Conservation (phyloP, 2,888 invertebrate species). For the Timema podura region DNA sequence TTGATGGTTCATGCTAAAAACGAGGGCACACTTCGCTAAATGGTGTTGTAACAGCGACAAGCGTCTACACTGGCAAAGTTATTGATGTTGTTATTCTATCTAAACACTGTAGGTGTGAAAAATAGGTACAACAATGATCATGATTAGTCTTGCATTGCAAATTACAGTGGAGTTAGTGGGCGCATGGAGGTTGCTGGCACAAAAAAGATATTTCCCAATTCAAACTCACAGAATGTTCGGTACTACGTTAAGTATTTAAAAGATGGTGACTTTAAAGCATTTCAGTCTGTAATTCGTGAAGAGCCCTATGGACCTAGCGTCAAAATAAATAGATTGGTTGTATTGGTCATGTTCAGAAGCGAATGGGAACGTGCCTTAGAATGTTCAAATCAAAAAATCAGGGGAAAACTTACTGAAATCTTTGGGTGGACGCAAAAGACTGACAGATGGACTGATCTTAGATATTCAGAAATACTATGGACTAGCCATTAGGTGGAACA, state of each 20-base stretch:
- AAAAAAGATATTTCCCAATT: slow-evolving; percentile 26
- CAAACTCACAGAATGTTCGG: slow-evolving; percentile 24
- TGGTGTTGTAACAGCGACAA: slow-evolving; percentile 29
- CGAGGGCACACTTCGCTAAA: slow-evolving; percentile 28
- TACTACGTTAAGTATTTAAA: slow-evolving; percentile 18
- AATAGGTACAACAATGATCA: slow-evolving; percentile 23
- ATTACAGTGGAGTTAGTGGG: slow-evolving; percentile 29
- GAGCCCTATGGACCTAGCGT: slow-evolving; percentile 3
- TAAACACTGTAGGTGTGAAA: slow-evolving; percentile 28
- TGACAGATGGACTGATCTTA: slow-evolving; percentile 18
- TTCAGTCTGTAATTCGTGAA: slow-evolving; percentile 1
- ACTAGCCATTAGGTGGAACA: slow-evolving; percentile 15
- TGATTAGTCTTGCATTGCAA: slow-evolving; percentile 27
- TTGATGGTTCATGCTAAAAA: slow-evolving; percentile 4
- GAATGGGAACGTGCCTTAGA: slow-evolving; percentile 6
- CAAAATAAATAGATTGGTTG: neutral
- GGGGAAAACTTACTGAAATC: slow-evolving; percentile 15
- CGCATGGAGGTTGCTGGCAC: slow-evolving; percentile 31
- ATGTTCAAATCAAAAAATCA: neutral
- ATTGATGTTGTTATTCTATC: slow-evolving; percentile 27
- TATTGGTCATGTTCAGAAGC: neutral
- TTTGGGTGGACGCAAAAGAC: neutral
- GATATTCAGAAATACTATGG: slow-evolving; percentile 36
- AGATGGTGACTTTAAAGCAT: neutral
- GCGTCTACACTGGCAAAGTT: slow-evolving; percentile 27